These are phyloP conservation scores for Erinaceus europaeus DNA, from an alignment of 2,113 vertebrate species.

Conservation along the genomic window DNA sequence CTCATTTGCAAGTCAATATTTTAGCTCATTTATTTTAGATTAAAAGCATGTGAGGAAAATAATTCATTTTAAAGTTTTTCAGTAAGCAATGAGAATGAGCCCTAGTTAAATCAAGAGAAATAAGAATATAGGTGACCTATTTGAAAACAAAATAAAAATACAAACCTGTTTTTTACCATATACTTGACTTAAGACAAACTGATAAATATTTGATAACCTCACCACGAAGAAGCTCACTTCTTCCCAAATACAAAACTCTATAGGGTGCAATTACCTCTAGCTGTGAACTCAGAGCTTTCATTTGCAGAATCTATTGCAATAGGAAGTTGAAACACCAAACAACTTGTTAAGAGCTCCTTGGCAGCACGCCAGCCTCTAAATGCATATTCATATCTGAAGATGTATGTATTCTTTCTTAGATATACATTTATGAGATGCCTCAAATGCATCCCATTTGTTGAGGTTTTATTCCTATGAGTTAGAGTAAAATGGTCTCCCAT, in stretches of 20 bases:
- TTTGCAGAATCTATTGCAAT: neutral
- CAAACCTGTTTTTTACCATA: neutral
- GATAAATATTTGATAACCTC: constrained; percentile 51
- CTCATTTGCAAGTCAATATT: neutral
- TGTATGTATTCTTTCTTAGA: neutral
- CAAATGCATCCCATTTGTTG: neutral
- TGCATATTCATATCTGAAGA: constrained; percentile 18
- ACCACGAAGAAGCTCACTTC: neutral
- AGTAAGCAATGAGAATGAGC: constrained; percentile 31
- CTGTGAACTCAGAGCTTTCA: neutral
- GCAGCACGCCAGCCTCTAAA: neutral
- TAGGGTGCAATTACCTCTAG: neutral
- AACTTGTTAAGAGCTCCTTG: neutral
- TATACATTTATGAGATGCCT: constrained; percentile 13
- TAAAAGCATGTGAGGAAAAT: neutral
- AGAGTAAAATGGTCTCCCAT: neutral
- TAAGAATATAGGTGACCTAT: neutral
- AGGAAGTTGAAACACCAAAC: constrained; percentile 2
- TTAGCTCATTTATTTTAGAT: neutral
- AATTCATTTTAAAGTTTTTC: constrained; percentile 12
- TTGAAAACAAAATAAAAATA: constrained; percentile 42
- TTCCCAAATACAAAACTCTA: neutral
- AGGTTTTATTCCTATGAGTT: constrained; percentile 32
- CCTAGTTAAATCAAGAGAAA: constrained; percentile 46
- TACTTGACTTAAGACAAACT: constrained; percentile 9